These are phyloP conservation scores for Napeogenes sylphis DNA, from an alignment of 2,888 invertebrate genomes.

Conservation along the genomic window DNA sequence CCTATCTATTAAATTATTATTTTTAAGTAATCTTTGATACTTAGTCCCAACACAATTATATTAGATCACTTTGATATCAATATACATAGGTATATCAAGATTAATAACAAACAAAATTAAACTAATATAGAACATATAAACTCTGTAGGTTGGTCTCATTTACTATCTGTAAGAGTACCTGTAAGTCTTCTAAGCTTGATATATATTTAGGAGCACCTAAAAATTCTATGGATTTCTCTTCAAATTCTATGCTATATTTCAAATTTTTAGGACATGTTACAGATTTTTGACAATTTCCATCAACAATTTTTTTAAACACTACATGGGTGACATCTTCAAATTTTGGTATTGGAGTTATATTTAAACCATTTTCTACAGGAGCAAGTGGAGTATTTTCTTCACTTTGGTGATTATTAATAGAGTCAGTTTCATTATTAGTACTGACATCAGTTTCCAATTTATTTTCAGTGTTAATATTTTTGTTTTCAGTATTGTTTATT, in stretches of 20 bases:
- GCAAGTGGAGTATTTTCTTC: constrained; percentile 15
- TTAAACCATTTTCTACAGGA: constrained; percentile 29
- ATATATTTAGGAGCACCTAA: constrained; percentile 71
- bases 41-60: constrained; percentile 20
- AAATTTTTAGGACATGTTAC: constrained; percentile 69
- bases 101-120: constrained; percentile 13
- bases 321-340: constrained; percentile 51
- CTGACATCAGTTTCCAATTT: constrained; percentile 16
- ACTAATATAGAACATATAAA: constrained; percentile 63
- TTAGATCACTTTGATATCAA: constrained; percentile 13
- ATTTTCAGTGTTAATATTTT: constrained; percentile 16
- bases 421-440: constrained; percentile 9
- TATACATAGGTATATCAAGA: constrained; percentile 10
- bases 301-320: constrained; percentile 58
- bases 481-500: constrained; percentile 14
- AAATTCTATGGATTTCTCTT: constrained; percentile 64
- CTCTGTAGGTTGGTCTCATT: constrained; percentile 66
- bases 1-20: constrained; percentile 13
- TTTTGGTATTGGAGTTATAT: constrained; percentile 30
- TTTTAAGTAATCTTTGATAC: constrained; percentile 18
- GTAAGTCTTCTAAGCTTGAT: constrained; percentile 65
- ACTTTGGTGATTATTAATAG: constrained; percentile 9
- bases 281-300: constrained; percentile 56
- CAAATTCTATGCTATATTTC: constrained; percentile 63
- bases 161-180: constrained; percentile 72